Conservation (phyloP, 2,797 vertebrate species). For the Aulostomus chinensis region DNA sequence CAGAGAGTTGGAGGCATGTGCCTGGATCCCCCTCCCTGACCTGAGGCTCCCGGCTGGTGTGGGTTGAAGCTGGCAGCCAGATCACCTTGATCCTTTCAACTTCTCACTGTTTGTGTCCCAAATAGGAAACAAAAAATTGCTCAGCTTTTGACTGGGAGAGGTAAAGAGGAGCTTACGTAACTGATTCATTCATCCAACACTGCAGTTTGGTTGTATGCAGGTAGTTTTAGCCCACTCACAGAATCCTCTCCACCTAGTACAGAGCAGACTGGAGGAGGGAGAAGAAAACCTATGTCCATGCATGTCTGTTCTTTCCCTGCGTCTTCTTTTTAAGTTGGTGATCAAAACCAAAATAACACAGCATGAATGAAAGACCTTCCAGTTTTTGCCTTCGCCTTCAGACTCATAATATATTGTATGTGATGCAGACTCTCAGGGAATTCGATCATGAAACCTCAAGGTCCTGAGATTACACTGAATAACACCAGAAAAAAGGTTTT, state of each 20-base stretch:
- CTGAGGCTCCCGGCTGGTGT: slow-evolving; percentile 28
- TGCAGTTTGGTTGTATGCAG: slow-evolving; percentile 6
- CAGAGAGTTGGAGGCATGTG: slow-evolving; percentile 66
- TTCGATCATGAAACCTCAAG: too few species aligned
- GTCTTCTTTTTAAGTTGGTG: too few species aligned
- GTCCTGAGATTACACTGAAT: too few species aligned
- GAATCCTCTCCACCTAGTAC: slow-evolving; percentile 24
- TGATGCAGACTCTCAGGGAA: too few species aligned
- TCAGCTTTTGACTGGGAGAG: slow-evolving; percentile 15
- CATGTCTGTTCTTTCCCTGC: too few species aligned
- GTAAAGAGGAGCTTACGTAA: slow-evolving; percentile 19
- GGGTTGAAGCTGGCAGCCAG: slow-evolving; percentile 12
- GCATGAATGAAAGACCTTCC: too few species aligned
- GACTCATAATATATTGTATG: too few species aligned
- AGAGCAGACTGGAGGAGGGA: too few species aligned
- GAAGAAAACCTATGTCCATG: too few species aligned
- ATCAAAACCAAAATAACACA: too few species aligned
- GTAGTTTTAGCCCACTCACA: slow-evolving; percentile 21
- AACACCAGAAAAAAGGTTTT: too few species aligned
- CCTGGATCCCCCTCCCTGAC: slow-evolving; percentile 47
- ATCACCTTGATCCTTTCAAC: slow-evolving; percentile 22
- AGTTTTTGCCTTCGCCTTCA: too few species aligned
- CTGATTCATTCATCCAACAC: slow-evolving; percentile 18
- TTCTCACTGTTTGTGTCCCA: slow-evolving; percentile 15
- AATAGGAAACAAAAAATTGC: slow-evolving; percentile 9